A percentile compares a stretch with the other conserved stretches of the same genome.
Evolutionary conservation across 2,888 invertebrate genomes (phyloP).

Genomic region (Hipparchia semele): DNA sequence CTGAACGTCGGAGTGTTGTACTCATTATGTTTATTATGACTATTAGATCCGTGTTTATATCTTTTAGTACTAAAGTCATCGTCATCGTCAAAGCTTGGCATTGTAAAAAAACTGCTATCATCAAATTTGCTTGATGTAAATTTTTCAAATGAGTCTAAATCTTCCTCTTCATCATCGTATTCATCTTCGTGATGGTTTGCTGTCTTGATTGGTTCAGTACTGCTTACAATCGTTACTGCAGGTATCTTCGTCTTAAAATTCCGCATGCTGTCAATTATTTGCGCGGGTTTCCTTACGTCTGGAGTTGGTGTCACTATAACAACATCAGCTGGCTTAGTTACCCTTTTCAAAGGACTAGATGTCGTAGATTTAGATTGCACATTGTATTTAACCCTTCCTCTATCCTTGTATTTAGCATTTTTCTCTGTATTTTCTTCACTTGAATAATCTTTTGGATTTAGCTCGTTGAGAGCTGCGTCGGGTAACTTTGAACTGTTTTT

Average conservation of each 20-base stretch:
- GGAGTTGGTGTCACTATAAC: conserved; percentile 74
- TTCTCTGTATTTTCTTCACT: conserved; percentile 74
- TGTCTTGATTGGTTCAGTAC: conserved; percentile 48
- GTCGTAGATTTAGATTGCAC: conserved; percentile 60
- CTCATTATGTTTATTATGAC: conserved; percentile 58
- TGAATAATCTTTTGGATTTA: conserved; percentile 67
- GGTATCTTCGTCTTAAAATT: conserved; percentile 69
- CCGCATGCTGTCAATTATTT: conserved; percentile 71
- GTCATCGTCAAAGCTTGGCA: conserved; percentile 71
- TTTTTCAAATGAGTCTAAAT: conserved; percentile 65
- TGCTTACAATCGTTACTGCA: conserved; percentile 50
- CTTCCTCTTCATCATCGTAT: conserved; percentile 59
- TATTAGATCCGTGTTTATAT: conserved; percentile 55
- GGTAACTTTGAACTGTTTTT: conserved; percentile 58
- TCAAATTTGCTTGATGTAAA: conserved; percentile 79
- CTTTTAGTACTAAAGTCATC: conserved; percentile 59
- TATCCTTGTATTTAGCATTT: conserved; percentile 76
- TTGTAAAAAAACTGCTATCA: conserved; percentile 78
- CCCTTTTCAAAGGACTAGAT: conserved; percentile 53
- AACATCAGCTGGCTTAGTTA: conserved; percentile 58
- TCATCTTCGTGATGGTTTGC: conserved; percentile 46
- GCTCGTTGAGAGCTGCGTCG: conserved; percentile 70
- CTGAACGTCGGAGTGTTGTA: conserved; percentile 60
- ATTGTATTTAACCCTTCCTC: conserved; percentile 70
- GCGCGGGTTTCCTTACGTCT: conserved; percentile 66